Evolutionary conservation across 2,113 vertebrate species (phyloP), one percentile per base, ranked within the genome.

Genomic region (Oreamnos americanus): DNA sequence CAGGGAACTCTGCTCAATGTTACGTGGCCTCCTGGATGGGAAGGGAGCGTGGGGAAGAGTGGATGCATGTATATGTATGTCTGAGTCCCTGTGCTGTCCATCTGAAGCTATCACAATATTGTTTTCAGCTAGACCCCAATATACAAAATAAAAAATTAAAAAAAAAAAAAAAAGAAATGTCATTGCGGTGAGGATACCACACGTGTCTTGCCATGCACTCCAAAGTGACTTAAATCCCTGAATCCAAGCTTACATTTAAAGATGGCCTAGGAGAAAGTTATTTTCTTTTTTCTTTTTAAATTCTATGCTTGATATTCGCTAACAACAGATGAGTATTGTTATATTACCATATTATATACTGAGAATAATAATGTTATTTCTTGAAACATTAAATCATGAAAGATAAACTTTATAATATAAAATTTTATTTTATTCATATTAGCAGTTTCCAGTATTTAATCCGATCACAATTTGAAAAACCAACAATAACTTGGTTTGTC

Each of bases 131-230:
- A 26, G 36, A 76, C 23, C 23, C 71, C 39, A 76, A 1, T 15
- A 2, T 15, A 76, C 39, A 76, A 76, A 43, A 26, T 76, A 4
- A 76, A 43, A 76, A 43, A 23, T 76, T 76, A 26, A 4, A 26
- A 64, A 33, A 26, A 26, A 62, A 62, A 13, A 71, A 71, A 6
- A 98, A 55, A 97, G 97, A 98, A 21, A 97, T 43, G 53, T 67
- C 23, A 74, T 1, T 93, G 1, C 58, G 3, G 62, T 90, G 76
- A 92, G 89, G 92, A 74, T 36, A 16, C 6, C 36, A 30, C 33
- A 15, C 23, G 3, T 11, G 4, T 23, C 25, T 11, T 11, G 81
- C 19, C 43, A 89, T 28, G 23, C 11, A 0, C 19, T 83, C 36
- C 51, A 39, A 67, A 76, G 81, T 30, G 13, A 58, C 13, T 55